phyloP scores from a whole-genome alignment of 30 jellyfish, hydroid and myxozoan species.

The Aurelia aurita region DNA sequence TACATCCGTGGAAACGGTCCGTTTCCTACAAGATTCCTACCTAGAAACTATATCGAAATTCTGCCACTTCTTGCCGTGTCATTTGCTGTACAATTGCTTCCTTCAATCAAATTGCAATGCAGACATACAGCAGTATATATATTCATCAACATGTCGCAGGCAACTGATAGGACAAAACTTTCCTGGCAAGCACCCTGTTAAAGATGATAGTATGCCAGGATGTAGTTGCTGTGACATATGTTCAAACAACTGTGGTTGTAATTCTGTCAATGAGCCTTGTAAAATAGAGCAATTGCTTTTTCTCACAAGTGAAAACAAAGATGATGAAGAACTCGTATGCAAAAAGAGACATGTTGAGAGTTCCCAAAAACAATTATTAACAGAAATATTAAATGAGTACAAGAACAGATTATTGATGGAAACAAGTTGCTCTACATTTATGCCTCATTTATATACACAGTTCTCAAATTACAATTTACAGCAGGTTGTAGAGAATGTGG shows the following conservation, averaged over 20 bases:
- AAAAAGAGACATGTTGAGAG: not conserved
- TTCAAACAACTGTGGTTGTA: conserved; percentile 4
- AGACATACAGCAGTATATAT: conserved; percentile 11
- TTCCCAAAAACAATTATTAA: not conserved
- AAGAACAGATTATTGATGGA: not conserved
- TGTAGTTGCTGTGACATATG: conserved; percentile 10
- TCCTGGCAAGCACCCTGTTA: conserved; percentile 2
- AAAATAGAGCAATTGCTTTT: not conserved
- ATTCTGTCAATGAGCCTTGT: not conserved
- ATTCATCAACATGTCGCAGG: too few species aligned
- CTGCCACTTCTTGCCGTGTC: too few species aligned
- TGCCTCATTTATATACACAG: conserved; percentile 6
- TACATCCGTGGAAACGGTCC: too few species aligned
- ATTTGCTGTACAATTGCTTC: conserved; percentile 30
- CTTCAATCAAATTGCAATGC: conserved; percentile 5
- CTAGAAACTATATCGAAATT: too few species aligned
- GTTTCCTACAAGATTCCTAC: too few species aligned
- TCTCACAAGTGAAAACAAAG: not conserved
- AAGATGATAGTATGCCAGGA: not conserved
- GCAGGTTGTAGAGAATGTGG: too few species aligned
- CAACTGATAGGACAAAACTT: not conserved
- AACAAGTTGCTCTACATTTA: not conserved
- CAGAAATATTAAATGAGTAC: not conserved
- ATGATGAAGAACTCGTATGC: not conserved
- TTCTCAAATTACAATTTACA: not conserved